phyloP scores from a whole-genome alignment of 2,888 invertebrate genomes.

The Noctua janthina region DNA sequence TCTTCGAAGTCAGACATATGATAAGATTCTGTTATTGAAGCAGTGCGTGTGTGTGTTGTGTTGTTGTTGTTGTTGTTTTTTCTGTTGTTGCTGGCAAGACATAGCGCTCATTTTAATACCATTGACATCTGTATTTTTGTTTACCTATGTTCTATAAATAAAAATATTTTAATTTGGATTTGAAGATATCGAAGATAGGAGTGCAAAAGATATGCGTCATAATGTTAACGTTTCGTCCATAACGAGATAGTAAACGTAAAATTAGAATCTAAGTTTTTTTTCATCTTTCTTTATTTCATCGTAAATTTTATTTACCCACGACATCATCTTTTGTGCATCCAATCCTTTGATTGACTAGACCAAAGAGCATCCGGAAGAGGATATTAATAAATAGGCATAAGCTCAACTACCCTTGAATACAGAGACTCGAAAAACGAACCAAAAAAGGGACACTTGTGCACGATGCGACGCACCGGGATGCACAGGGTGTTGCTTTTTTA shows the following conservation, averaged over 20 bases:
- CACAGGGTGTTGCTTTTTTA: slow-evolving; percentile 76
- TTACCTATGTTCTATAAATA: too few species aligned
- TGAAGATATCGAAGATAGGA: background rate
- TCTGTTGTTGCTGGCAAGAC: too few species aligned
- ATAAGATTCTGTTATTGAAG: background rate
- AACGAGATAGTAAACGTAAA: background rate
- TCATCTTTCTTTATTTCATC: background rate
- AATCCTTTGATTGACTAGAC: slow-evolving; percentile 29
- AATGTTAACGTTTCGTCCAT: background rate
- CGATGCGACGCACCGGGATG: slow-evolving; percentile 71
- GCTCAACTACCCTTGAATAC: slow-evolving; percentile 54
- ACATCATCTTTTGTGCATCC: slow-evolving; percentile 8
- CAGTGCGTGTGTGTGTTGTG: too few species aligned
- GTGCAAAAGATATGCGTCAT: background rate
- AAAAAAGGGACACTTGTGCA: slow-evolving; percentile 80
- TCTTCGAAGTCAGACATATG: background rate
- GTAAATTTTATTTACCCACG: background rate
- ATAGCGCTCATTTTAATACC: too few species aligned
- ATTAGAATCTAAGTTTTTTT: background rate
- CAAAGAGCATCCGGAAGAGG: slow-evolving; percentile 58
- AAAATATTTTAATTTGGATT: too few species aligned
- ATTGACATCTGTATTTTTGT: too few species aligned
- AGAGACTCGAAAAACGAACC: slow-evolving; percentile 70
- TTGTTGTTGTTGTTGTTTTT: too few species aligned
- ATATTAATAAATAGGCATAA: slow-evolving; percentile 56